phyloP scores from a whole-genome alignment of 2,888 invertebrate species.

The Oasisia sp. region DNA sequence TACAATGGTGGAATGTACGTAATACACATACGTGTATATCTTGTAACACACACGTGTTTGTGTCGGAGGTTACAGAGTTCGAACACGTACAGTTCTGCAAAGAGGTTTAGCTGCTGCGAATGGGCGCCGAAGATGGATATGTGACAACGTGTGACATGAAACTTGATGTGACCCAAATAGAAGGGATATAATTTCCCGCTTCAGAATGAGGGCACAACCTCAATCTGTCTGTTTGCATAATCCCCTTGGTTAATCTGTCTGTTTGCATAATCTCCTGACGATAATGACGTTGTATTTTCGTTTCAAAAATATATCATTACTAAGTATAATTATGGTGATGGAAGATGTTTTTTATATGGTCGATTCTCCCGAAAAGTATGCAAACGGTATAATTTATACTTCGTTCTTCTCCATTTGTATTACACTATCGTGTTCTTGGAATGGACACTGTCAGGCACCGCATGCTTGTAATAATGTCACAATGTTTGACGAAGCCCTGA shows the following conservation, averaged over 20 bases:
- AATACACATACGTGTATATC: not conserved
- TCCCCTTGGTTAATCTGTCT: no score
- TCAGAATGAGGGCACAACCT: conserved; percentile 27
- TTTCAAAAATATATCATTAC: not conserved
- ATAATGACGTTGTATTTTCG: not conserved
- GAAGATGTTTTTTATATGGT: no score
- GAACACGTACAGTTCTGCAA: not conserved
- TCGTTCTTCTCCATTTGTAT: no score
- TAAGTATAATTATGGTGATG: no score
- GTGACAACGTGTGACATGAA: not conserved
- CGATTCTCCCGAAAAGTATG: no score
- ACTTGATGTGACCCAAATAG: not conserved
- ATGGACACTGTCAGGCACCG: no score
- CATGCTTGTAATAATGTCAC: no score
- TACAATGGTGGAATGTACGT: no score
- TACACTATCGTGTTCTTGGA: no score
- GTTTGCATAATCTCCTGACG: not conserved
- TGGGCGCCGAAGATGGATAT: not conserved
- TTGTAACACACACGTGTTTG: not conserved
- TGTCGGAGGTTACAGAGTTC: not conserved
- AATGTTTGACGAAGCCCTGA: no score
- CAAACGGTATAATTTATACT: no score
- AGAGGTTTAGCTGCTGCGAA: not conserved
- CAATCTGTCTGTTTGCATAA: not conserved
- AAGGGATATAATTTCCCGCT: not conserved